phyloP scores from a whole-genome alignment of 2,888 invertebrate species.

The Leucophora obtusa region DNA sequence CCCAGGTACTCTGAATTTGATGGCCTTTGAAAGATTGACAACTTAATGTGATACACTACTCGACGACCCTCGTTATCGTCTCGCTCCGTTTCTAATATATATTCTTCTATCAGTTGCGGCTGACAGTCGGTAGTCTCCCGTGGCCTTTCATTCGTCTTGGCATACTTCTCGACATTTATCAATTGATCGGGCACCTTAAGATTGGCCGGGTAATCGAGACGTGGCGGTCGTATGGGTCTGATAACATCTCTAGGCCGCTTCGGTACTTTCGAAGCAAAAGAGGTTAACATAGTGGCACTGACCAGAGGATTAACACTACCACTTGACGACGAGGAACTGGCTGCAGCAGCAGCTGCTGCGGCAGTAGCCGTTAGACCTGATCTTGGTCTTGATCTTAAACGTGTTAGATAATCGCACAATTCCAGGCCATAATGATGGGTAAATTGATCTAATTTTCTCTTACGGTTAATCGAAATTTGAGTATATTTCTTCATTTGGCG shows the following conservation, averaged over 20 bases:
- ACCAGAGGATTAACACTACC: conserved; percentile 69
- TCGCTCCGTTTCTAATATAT: conserved; percentile 91
- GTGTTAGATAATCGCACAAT: conserved; percentile 80
- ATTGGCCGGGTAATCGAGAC: conserved; percentile 81
- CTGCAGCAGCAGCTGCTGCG: conserved; percentile 78
- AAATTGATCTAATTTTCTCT: conserved; percentile 91
- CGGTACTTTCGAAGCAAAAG: conserved; percentile 76
- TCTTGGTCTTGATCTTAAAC: conserved; percentile 75
- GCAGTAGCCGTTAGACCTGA: conserved; percentile 54
- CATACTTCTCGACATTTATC: conserved; percentile 77
- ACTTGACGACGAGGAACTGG: conserved; percentile 61
- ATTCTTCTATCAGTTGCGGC: conserved; percentile 91
- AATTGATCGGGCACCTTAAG: conserved; percentile 80
- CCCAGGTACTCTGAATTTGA: conserved; percentile 93
- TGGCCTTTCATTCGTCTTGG: conserved; percentile 78
- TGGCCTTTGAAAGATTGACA: conserved; percentile 91
- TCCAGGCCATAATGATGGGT: conserved; percentile 89
- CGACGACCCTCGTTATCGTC: conserved; percentile 82
- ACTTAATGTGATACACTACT: conserved; percentile 88
- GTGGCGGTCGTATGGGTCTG: conserved; percentile 83
- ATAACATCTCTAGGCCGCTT: conserved; percentile 80
- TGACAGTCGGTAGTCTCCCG: conserved; percentile 80
- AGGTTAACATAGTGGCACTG: conserved; percentile 73
- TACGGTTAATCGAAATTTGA: conserved; percentile 89
- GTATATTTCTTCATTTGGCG: conserved; percentile 88